Evolutionary conservation across 1,140 invertebrate species (phyloP), one percentile per base, ranked within the genome.

Genomic region (Cyclina sinensis): DNA sequence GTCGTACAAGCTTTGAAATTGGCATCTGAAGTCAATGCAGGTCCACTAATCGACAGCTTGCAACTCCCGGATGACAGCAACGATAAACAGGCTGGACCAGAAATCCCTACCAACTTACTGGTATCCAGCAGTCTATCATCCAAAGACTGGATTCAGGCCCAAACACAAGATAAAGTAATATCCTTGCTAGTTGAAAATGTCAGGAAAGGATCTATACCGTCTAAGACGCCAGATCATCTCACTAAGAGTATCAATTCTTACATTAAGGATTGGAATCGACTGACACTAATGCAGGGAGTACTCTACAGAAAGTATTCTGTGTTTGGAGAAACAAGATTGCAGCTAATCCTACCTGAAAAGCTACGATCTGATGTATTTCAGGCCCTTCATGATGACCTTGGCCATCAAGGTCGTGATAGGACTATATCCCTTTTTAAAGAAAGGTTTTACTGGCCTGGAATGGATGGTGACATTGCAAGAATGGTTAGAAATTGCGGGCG

Each of bases 341-440:
- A 89, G 9, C 54, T 89, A 27, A n/a, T 89, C 0, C 35, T 76
- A 0, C 79, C 87, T 24, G 14, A 43, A 32, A 46, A 7, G 18
- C 43, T 59, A 16, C 57, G 70, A 37, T 1, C 1, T 11, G 27
- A 21, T 46, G 80, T 73, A 16, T 76, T 83, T 9, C 18, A 62
- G n/a, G 51, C 39, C 2, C 27, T 89, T 14, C 79, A 89, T 83
- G 39, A 82, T 59, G 46, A 88, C 39, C 30, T 73, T 9, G 76
- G 78, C 11, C 86, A 88, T 30, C 68, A 62, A 32, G 68, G 80
- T 9, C 14, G 46, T 27, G 35, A 68, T 21, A 4, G 81, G 14
- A 54, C 62, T 3, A 35, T 32, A 30, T 57, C 32, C 24, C 18
- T 57, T 16, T 16, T 81, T 16, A 81, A 37, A 24, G 32, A 54